Evolutionary conservation across 2,113 vertebrate genomes (phyloP).

Genomic region (Ictalurus punctatus): DNA sequence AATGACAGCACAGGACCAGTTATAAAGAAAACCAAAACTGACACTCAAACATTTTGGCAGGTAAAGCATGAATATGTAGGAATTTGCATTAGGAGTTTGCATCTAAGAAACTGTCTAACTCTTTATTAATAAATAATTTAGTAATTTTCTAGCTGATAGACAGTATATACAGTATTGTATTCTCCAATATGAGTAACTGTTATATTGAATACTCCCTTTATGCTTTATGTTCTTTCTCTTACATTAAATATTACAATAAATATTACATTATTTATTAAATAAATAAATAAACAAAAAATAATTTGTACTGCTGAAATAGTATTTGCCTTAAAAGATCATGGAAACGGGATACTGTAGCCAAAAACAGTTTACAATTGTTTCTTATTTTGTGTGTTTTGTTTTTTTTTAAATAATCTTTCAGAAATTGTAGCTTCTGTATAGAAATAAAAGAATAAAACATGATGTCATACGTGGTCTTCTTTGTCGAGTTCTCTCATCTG

Average conservation of each 20-base stretch:
- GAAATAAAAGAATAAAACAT: neutral
- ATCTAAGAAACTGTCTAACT: neutral
- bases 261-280: too few species aligned
- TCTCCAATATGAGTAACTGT: neutral
- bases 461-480: conserved; percentile 72
- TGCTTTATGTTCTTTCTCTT: neutral
- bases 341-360: neutral
- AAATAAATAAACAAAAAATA: neutral
- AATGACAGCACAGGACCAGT: neutral
- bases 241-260: too few species aligned
- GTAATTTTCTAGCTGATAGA: neutral
- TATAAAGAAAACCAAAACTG: neutral
- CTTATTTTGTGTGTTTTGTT: neutral
- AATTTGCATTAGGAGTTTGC: neutral
- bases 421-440: neutral
- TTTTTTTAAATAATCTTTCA: neutral
- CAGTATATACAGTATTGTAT: neutral
- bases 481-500: conserved; percentile 84
- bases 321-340: neutral
- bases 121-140: neutral
- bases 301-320: neutral
- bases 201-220: neutral
- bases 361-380: neutral
- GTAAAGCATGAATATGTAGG: neutral
- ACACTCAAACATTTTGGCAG: neutral